Evolutionary conservation across 2,797 vertebrate species (phyloP), one percentile per base, ranked within the genome.

Genomic region (Lutjanus argentimaculatus): DNA sequence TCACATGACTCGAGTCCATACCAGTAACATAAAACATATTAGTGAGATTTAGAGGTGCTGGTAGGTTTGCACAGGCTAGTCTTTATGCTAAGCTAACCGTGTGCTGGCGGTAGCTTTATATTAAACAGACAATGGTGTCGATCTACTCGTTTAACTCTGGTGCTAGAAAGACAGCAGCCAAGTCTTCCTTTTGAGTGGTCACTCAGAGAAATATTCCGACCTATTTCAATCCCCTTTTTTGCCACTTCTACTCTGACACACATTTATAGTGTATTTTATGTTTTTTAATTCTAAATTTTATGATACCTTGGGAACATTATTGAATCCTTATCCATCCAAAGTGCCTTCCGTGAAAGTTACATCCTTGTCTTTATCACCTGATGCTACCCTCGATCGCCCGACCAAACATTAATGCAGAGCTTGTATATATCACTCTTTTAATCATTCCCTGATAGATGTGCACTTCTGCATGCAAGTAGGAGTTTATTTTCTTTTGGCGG

Each of bases 321-420:
- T 65, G 36, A 77, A 43, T 66, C 43, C 46, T 22, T 15, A 22
- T 79, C 66, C 43, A 21, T 85, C 85, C 81, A 75, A 90, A 88
- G 87, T 91, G 88, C 89, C 92, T 92, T 88, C 19, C 48, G 70
- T 77, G 25, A 61, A 64, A 63, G 67, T 68, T 15, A 64, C 6
- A 2, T 64, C 17, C 77, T 43, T 16, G 14, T 72, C 40, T 82
- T 55, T 59, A n/a, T 72, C 55, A 19, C 67, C 42, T 25, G 48
- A 75, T 49, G 61, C 55, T 65, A 25, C 13, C 51, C 42, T 57
- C 14, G 12, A 59, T 51, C 62, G 22, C 21, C 21, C 6, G 2
- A 75, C 43, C 25, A 21, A 72, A 85, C 57, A 51, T 72, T 67
- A 72, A 57, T 8, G 46, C 59, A 68, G 40, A 81, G 72, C 51